Evolutionary conservation across 2,113 vertebrate species (phyloP).

Genomic region (Entomyzon cyanotis): DNA sequence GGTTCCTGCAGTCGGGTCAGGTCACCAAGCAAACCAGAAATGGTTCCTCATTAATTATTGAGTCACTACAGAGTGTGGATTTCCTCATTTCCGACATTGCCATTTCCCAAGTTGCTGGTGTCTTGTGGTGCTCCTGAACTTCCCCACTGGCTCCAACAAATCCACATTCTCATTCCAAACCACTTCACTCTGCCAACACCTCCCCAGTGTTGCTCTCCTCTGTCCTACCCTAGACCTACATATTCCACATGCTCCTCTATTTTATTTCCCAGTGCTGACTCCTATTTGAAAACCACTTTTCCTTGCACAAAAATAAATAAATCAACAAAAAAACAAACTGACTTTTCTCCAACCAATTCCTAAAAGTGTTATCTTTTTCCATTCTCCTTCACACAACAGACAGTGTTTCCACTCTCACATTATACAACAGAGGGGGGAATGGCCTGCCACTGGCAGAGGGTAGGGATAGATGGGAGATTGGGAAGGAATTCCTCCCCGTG

Average conservation of each 20-base stretch:
- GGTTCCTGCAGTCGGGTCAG: not conserved
- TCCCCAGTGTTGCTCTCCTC: not conserved
- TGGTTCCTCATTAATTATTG: not conserved
- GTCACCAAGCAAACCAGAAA: not conserved
- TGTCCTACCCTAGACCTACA: not conserved
- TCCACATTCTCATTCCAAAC: rapidly evolving
- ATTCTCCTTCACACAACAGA: not conserved
- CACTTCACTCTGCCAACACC: not conserved
- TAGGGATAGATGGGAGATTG: not conserved
- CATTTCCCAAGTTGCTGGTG: not conserved
- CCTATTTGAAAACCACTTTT: not conserved
- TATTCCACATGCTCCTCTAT: not conserved
- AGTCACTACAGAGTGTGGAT: not conserved
- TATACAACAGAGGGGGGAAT: not conserved
- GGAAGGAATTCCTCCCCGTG: rapidly evolving
- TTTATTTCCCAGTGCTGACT: not conserved
- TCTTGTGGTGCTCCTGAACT: not conserved
- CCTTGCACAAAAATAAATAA: not conserved
- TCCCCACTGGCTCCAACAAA: not conserved
- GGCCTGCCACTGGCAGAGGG: not conserved
- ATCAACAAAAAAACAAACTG: rapidly evolving
- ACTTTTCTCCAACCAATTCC: not conserved
- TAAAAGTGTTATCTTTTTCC: not conserved
- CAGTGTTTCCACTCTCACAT: not conserved
- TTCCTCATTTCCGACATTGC: not conserved